phyloP scores from a whole-genome alignment of 2,797 vertebrate species.

The Pangasius djambal region DNA sequence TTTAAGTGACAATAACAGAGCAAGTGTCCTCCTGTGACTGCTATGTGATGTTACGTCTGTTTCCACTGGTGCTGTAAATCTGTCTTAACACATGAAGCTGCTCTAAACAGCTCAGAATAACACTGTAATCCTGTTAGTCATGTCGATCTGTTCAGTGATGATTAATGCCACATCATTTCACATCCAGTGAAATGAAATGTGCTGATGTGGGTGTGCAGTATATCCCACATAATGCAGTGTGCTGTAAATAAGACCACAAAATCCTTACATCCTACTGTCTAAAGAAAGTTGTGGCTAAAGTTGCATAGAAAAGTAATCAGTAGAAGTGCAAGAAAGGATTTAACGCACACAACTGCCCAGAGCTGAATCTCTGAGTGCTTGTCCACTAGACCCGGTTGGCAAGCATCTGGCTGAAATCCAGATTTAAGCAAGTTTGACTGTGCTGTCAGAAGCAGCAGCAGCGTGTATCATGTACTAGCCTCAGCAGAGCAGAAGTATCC shows the following conservation, averaged over 20 bases:
- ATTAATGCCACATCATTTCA: conserved; percentile 21
- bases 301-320: conserved; percentile 20
- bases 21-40: neutral
- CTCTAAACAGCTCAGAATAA: conserved; percentile 24
- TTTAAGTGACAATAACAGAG: conserved; percentile 3
- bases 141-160: conserved; percentile 31
- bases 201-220: conserved; percentile 17
- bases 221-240: conserved; percentile 1
- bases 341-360: conserved; percentile 10
- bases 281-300: conserved; percentile 17
- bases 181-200: neutral
- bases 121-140: conserved; percentile 31
- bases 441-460: conserved; percentile 39
- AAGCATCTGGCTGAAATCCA: conserved; percentile 26
- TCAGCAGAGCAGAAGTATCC: conserved; percentile 35
- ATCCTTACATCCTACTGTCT: neutral
- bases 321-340: neutral
- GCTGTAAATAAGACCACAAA: neutral
- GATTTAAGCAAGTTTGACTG: conserved; percentile 42
- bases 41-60: conserved; percentile 13
- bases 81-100: conserved; percentile 3
- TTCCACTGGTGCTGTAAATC: neutral
- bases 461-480: conserved; percentile 29
- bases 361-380: conserved; percentile 18
- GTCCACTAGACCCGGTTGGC: conserved; percentile 15